Conservation (phyloP, 2,113 vertebrate genomes). For the Nipponia nippon region DNA sequence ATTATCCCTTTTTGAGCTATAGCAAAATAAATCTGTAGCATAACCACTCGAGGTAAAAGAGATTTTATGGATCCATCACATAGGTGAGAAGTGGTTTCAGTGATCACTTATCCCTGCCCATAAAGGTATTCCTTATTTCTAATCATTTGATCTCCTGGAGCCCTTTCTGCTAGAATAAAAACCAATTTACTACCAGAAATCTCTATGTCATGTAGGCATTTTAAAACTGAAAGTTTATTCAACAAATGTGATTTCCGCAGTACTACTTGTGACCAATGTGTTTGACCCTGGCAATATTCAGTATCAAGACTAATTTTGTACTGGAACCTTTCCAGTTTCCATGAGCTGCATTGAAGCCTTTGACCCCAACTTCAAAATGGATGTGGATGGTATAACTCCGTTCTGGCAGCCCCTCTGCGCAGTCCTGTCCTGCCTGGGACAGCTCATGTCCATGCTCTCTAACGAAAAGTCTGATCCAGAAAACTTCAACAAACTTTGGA, state of each 20-base stretch:
- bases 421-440: neutral
- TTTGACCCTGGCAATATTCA: neutral
- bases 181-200: neutral
- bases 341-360: neutral
- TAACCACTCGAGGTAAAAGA: neutral
- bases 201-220: neutral
- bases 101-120: neutral
- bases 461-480: neutral
- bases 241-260: neutral
- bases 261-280: neutral
- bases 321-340: neutral
- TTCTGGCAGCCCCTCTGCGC: neutral
- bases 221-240: neutral
- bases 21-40: neutral
- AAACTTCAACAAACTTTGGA: neutral
- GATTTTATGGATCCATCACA: neutral
- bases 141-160: neutral
- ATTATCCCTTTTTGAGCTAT: neutral
- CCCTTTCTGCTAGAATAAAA: neutral
- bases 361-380: neutral
- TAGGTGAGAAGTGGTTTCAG: neutral
- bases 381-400: neutral
- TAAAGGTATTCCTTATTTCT: neutral
- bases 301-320: neutral
- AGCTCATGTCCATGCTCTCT: accelerated